A percentile compares a stretch with the other conserved stretches of the same genome.
These are phyloP conservation scores for Drosophila mayaguana DNA, from an alignment of 2,888 invertebrate species.

Conservation along the genomic window DNA sequence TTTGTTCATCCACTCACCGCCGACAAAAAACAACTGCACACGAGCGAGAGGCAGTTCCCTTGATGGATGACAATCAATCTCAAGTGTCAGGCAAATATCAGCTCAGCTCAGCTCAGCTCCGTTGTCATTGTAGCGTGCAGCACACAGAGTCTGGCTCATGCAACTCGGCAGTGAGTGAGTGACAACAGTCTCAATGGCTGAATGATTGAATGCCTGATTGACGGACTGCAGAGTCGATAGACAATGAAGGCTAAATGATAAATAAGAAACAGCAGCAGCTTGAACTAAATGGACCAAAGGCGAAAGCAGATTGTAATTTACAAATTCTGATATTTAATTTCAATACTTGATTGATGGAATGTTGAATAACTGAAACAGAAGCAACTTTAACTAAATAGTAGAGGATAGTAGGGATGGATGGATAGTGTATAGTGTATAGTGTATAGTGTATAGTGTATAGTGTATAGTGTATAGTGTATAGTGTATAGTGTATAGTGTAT, in stretches of 20 bases:
- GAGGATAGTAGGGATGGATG: too few relatives aligned
- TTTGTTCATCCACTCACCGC: constrained; percentile 44
- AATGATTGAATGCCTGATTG: constrained; percentile 61
- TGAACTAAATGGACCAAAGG: background rate
- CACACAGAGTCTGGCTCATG: constrained; percentile 45
- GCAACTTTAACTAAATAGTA: too few relatives aligned
- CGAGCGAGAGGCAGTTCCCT: constrained; percentile 40
- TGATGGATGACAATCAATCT: constrained; percentile 83
- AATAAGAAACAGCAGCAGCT: background rate
- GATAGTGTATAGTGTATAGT: too few relatives aligned
- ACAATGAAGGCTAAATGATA: constrained; percentile 1
- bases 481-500: too few relatives aligned
- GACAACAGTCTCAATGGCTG: constrained; percentile 70
- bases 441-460: too few relatives aligned
- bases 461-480: too few relatives aligned
- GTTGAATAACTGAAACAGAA: background rate
- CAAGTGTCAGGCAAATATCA: constrained; percentile 80
- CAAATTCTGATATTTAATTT: background rate
- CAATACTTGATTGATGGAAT: background rate
- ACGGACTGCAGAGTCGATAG: constrained; percentile 22
- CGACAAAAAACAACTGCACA: constrained; percentile 17
- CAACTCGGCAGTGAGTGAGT: constrained; percentile 60
- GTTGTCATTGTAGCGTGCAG: constrained; percentile 74
- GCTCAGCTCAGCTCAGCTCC: constrained; percentile 55
- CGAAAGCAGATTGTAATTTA: background rate